Evolutionary conservation across 2,113 vertebrate species (phyloP), one percentile per base, ranked within the genome.

Genomic region (Papio anubis): DNA sequence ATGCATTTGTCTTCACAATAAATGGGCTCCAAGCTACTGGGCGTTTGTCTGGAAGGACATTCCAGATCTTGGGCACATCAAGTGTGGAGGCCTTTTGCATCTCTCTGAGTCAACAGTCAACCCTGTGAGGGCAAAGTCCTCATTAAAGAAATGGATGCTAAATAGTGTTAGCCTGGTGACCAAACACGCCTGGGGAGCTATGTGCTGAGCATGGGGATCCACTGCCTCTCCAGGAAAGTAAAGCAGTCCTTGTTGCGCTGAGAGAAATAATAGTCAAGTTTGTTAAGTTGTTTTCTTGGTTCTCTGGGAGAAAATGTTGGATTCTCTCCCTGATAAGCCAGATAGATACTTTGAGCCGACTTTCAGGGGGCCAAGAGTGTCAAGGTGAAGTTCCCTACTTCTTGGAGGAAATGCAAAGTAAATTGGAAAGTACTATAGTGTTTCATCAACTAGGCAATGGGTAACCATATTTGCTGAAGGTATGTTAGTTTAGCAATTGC

Each of bases 11-110:
- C 94, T 96, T 23, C 45, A 32, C 70, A 43, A 83, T 76, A 66
- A 94, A 81, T 40, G 27, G 80, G 27, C 73, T 86, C n/a, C 94
- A 1, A 8, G 57, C 9, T 78, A 6, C 30, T 52, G 27, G 83
- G 18, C n/a, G 32, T 88, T 96, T 93, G 32, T 72, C 86, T 87
- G 79, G 83, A 75, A 97, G 96, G 83, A 81, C 50, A 14, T 87
- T 90, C 55, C 52, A 25, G 68, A 92, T 96, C 80, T 81, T 70
- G 86, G 96, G 50, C 87, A 81, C 18, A 20, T 92, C 17, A 21
- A 30, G 35, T 0, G 0, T 5, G 18, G 35, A 25, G 20, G n/a
- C 40, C 25, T 48, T 23, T 1, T 1, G 4, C 78, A 72, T 93
- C 43, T 4, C 14, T 90, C 70, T 87, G 83, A 87, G 27, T 82